These are phyloP conservation scores for Promerops cafer DNA, from an alignment of 2,113 vertebrate genomes.

Conservation along the genomic window DNA sequence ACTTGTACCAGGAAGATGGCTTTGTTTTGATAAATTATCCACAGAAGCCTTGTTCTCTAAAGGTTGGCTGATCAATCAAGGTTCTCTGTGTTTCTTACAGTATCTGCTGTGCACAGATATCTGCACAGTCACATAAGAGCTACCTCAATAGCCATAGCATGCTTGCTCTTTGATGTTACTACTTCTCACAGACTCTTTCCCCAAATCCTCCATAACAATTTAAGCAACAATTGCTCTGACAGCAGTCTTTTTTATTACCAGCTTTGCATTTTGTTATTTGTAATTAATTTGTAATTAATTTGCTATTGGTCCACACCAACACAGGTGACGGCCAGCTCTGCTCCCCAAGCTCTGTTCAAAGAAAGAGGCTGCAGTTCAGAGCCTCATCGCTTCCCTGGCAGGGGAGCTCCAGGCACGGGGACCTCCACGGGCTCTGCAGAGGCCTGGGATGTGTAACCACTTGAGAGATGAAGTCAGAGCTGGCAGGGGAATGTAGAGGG, in stretches of 20 bases:
- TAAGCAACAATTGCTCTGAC: neutral
- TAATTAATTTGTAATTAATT: neutral
- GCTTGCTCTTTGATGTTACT: neutral
- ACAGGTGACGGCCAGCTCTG: neutral
- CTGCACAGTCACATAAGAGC: neutral
- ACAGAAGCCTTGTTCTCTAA: neutral
- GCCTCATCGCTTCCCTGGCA: neutral
- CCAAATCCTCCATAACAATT: neutral
- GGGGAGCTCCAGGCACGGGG: neutral
- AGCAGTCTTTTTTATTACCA: neutral
- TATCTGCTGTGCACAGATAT: neutral
- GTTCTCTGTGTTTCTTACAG: neutral
- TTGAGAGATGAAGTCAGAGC: neutral
- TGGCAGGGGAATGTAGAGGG: neutral
- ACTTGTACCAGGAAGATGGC: neutral
- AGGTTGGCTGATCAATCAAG: neutral
- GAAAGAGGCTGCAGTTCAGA: neutral
- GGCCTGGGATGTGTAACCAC: neutral
- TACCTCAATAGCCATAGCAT: neutral
- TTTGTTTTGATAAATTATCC: constrained; percentile 22
- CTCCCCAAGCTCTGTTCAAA: neutral
- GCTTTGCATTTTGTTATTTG: neutral
- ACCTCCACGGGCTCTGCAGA: neutral
- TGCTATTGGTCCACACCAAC: neutral
- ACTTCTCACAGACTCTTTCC: neutral